phyloP scores from a whole-genome alignment of 1,140 invertebrate genomes.

The Lepidurus arcticus region DNA sequence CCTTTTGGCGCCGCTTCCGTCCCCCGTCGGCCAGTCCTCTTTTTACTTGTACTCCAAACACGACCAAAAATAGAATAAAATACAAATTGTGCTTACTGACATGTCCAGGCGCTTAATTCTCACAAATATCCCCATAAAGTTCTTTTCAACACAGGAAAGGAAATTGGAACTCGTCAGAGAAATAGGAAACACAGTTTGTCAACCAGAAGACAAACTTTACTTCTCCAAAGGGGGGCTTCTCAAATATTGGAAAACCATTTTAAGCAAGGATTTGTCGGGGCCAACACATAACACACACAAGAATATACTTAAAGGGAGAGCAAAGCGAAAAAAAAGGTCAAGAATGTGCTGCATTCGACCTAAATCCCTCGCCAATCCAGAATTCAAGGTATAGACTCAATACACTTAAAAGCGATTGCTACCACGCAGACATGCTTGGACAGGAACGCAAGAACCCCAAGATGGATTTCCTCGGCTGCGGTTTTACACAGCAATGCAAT shows the following conservation, averaged over 20 bases:
- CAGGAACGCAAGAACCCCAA: background rate
- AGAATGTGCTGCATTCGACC: background rate
- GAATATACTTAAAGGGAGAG: background rate
- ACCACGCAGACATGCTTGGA: background rate
- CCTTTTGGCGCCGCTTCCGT: background rate
- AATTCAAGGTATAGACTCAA: background rate
- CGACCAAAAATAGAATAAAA: background rate
- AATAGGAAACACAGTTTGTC: too few species aligned
- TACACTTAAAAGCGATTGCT: background rate
- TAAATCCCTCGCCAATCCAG: background rate
- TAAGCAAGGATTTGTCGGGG: background rate
- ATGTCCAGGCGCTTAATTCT: background rate
- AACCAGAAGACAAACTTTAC: too few species aligned
- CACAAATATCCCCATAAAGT: background rate
- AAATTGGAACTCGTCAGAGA: background rate
- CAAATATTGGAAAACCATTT: too few species aligned
- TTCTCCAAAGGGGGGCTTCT: too few species aligned
- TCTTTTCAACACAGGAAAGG: background rate
- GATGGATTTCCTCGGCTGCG: slow-evolving; percentile 4
- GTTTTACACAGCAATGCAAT: slow-evolving; percentile 19
- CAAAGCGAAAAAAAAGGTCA: background rate
- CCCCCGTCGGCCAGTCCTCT: background rate
- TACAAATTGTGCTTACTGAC: background rate
- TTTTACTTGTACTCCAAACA: background rate
- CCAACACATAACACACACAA: background rate